Evolutionary conservation across 2,797 vertebrate genomes (phyloP), one percentile per base, ranked within the genome.

Genomic region (Hybognathus amarus): DNA sequence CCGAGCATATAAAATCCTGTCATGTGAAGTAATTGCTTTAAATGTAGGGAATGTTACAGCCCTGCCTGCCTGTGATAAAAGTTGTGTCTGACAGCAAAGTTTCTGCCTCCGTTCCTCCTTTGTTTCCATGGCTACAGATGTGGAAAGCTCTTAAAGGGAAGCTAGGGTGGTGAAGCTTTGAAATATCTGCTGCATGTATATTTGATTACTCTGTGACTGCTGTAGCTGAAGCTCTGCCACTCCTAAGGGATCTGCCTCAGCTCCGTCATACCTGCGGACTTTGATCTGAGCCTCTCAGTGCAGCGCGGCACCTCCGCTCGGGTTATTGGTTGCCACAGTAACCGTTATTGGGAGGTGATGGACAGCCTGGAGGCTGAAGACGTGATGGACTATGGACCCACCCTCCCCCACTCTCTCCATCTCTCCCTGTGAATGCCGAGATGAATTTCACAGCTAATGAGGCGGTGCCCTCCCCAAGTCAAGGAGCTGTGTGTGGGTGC

Each of bases 101-200:
- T 87, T 82, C 68, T 76, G 75, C 66, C 38, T 38, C 52, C 38
- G 52, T 83, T 88, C 64, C 36, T n/a, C 59, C 68, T 83, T 86
- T 89, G 88, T 89, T 89, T 84, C 87, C 88, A 89, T 89, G 87
- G 79, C 54, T 88, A 88, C 88, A 88, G 67, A 74, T 83, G 76
- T 83, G 79, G 75, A 50, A 67, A 81, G 52, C 42, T 7, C 42
- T 30, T 61, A 27, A 81, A 56, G 69, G 63, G 33, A 79, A 52
- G 69, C 47, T 47, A n/a, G 63, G 45, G 45, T 79, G 69, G 38
- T n/a, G 27, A 79, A 22, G 61, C 83, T 85, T 83, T 74, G 40
- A 88, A 83, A 71, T 82, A 79, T 73, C 81, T 69, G n/a, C 18
- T 50, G 67, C 82, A 79, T 83, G 83, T 78, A 79, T 87, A 83